Evolutionary conservation across 2,888 invertebrate genomes (phyloP).

Genomic region (Cacoxenus indagator): DNA sequence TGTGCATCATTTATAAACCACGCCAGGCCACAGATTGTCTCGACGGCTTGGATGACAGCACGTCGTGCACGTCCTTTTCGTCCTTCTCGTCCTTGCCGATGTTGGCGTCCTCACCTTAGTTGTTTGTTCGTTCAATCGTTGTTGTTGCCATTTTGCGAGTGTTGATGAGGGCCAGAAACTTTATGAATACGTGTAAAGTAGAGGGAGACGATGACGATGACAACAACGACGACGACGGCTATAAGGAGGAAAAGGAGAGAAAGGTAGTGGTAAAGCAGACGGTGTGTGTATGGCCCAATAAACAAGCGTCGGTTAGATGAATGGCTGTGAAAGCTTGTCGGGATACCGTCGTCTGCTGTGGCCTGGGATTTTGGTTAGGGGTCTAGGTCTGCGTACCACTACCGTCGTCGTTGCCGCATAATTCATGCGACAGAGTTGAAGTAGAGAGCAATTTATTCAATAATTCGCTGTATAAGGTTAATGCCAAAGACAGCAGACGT

Average conservation of each 20-base stretch:
- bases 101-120: not conserved
- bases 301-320: not conserved
- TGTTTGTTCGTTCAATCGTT: conserved; percentile 17
- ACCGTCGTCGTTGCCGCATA: conserved; percentile 31
- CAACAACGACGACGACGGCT: not conserved
- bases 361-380: too few species aligned
- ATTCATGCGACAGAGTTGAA: conserved; percentile 53
- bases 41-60: conserved; percentile 55
- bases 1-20: conserved; percentile 62
- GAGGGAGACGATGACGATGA: not conserved
- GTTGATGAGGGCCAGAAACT: conserved; percentile 14
- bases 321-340: too few species aligned
- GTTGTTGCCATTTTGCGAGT: conserved; percentile 24
- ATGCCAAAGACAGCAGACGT: conserved; percentile 27
- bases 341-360: too few species aligned
- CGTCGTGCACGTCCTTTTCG: conserved; percentile 13
- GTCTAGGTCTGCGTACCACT: too few species aligned
- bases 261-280: not conserved
- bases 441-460: conserved; percentile 61
- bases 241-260: not conserved
- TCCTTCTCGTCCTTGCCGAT: not conserved
- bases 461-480: conserved; percentile 49
- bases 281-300: not conserved
- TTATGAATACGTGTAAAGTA: too few species aligned
- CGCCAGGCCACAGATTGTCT: conserved; percentile 62